Conservation (phyloP, 2,888 invertebrate species). For the Dasysyrphus tricinctus region DNA sequence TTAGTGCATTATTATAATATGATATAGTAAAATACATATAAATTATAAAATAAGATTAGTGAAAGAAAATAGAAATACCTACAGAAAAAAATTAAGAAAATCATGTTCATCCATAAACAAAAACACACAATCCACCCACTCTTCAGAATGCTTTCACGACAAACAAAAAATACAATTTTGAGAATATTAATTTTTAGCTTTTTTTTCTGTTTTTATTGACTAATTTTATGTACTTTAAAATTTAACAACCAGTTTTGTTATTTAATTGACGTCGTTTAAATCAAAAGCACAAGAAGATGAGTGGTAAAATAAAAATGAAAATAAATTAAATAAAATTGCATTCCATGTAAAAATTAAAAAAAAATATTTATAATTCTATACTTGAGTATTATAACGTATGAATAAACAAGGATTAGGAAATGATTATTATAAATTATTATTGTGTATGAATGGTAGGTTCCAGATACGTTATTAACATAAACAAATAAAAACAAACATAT, state of each 20-base stretch:
- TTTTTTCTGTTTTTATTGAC: constrained; percentile 24
- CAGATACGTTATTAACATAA: constrained; percentile 78
- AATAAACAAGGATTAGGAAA: constrained; percentile 57
- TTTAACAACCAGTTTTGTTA: constrained; percentile 43
- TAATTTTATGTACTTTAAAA: constrained; percentile 38
- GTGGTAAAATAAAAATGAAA: constrained; percentile 74
- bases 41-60: constrained; percentile 73
- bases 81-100: constrained; percentile 58
- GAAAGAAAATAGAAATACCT: constrained; percentile 80
- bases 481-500: constrained; percentile 76
- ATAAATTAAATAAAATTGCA: constrained; percentile 78
- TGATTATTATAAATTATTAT: constrained; percentile 73
- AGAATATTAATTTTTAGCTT: constrained; percentile 22
- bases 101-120: constrained; percentile 62
- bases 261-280: constrained; percentile 34
- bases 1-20: constrained; percentile 81
- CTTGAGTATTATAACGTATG: constrained; percentile 60
- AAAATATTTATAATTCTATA: constrained; percentile 68
- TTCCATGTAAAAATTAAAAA: constrained; percentile 82
- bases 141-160: constrained; percentile 25
- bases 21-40: constrained; percentile 67
- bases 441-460: constrained; percentile 78
- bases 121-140: constrained; percentile 43
- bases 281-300: constrained; percentile 28
- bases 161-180: constrained; percentile 36